Base-by-base conservation (phyloP, 2,888 invertebrate genomes). In the Pseudococcus viburni region DNA sequence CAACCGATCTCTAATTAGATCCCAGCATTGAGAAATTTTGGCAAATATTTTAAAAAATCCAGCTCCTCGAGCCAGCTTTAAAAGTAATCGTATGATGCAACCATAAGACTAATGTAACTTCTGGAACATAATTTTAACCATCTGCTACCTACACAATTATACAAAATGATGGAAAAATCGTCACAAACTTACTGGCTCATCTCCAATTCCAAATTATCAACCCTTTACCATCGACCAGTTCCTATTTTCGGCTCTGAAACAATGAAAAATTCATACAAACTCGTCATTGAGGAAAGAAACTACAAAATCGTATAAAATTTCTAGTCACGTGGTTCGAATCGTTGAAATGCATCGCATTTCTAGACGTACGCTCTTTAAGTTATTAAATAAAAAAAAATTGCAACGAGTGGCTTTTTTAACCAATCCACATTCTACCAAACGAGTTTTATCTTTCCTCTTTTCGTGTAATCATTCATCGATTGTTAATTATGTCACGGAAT, bases 41-140 rank as follows among this genome's bases (percentile, higher is more conserved):
- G 73, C 73, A 73, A 73, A 73, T 6, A 33, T 33, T 73, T 15
- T 33, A 39, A 73, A 73, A 73, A 73, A 73, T 73, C 73, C 39
- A 73, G 39, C 33, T 73, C 33, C 12, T 15, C 73, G 73, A 73
- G 73, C 73, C 73, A 73, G 73, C 73, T 17, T 33, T 33, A 33
- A 17, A 33, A 33, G 15, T 15, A 73, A 73, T 5, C 73, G 73
- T 6, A 33, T 73, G 73, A 73, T 73, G 73, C 73, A 73, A 73
- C 33, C 6, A 39, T 15, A 33, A 73, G 17, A 17, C 73, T 33
- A 73, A 26, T 33, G 33, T 17, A 5, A 73, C 73, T 73, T 73
- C 73, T 73, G 73, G 73, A 73, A 73, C 73, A 33, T 33, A 33
- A 33, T 33, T 73, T 1, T 33, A 73, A 4, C 19, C 64, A 22